These are phyloP conservation scores for Ceryle rudis DNA, from an alignment of 2,797 vertebrate species.

Conservation along the genomic window DNA sequence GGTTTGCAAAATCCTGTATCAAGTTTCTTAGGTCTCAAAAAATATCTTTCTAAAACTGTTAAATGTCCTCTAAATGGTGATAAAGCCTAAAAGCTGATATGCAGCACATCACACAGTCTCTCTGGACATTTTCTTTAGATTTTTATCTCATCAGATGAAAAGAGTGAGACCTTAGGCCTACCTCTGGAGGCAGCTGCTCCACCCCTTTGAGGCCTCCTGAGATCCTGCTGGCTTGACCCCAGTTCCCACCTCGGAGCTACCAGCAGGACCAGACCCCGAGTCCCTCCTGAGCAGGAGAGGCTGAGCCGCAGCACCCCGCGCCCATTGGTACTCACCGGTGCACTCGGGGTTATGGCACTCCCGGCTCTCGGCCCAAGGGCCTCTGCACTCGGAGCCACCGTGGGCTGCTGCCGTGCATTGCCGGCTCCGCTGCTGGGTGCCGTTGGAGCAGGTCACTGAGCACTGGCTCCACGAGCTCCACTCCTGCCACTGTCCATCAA, in stretches of 20 bases:
- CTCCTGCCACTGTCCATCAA: slow-evolving; percentile 99
- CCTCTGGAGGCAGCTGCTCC: background rate
- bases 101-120: background rate
- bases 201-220: background rate
- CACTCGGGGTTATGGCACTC: slow-evolving; percentile 98
- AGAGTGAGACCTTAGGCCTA: accelerated
- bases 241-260: accelerated
- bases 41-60: background rate
- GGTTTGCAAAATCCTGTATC: background rate
- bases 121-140: accelerated
- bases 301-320: background rate
- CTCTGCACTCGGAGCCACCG: slow-evolving; percentile 96
- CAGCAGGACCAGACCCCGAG: accelerated
- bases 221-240: accelerated
- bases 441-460: slow-evolving; percentile 97
- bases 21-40: background rate
- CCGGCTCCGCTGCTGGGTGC: slow-evolving; percentile 96
- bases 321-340: slow-evolving; percentile 83
- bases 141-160: background rate
- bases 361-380: slow-evolving; percentile 98
- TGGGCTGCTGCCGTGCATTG: slow-evolving; percentile 96
- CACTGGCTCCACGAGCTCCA: slow-evolving; percentile 99
- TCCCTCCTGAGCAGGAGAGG: background rate
- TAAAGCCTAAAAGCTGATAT: background rate
- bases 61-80: background rate